Evolutionary conservation across 2,888 invertebrate genomes (phyloP).

Genomic region (Prostheceraeus crozeri): DNA sequence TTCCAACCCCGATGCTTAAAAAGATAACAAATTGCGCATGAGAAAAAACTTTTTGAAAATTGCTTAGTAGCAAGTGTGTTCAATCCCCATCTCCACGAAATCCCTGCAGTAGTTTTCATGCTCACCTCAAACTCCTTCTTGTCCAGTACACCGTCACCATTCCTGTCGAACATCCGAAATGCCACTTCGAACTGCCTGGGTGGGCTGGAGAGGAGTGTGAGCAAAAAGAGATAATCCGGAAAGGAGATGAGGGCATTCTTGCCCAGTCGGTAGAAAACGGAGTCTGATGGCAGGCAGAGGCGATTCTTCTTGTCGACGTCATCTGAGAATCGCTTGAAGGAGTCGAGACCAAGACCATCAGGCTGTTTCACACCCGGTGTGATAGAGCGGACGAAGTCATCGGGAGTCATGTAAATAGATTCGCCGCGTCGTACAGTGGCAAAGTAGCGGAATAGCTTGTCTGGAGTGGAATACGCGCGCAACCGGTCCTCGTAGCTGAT

Average conservation of each 20-base stretch:
- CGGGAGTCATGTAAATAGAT: conserved; percentile 82
- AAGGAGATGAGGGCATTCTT: conserved; percentile 94
- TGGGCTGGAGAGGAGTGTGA: conserved; percentile 92
- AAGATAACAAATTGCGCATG: background rate
- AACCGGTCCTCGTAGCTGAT: conserved; percentile 97
- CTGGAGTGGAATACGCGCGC: conserved; percentile 91
- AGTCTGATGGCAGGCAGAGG: no score
- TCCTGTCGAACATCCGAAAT: conserved; percentile 96
- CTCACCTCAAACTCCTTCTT: conserved; percentile 94
- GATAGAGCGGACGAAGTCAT: conserved; percentile 94
- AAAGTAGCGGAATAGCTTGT: conserved; percentile 98
- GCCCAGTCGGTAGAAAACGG: conserved; percentile 80
- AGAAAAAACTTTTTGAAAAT: background rate
- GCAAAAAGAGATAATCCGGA: conserved; percentile 92
- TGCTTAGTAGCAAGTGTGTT: background rate
- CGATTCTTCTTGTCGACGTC: background rate
- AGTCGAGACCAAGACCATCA: conserved; percentile 63
- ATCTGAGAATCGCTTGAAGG: background rate
- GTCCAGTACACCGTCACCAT: conserved; percentile 96
- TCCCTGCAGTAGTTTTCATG: no score
- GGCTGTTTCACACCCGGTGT: conserved; percentile 97
- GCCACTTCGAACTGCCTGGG: conserved; percentile 95
- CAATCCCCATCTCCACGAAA: background rate
- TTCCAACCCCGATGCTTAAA: no score
- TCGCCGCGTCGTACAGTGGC: conserved; percentile 70